Evolutionary conservation across 1,140 invertebrate genomes (phyloP).

Genomic region (Drosophila burlai): DNA sequence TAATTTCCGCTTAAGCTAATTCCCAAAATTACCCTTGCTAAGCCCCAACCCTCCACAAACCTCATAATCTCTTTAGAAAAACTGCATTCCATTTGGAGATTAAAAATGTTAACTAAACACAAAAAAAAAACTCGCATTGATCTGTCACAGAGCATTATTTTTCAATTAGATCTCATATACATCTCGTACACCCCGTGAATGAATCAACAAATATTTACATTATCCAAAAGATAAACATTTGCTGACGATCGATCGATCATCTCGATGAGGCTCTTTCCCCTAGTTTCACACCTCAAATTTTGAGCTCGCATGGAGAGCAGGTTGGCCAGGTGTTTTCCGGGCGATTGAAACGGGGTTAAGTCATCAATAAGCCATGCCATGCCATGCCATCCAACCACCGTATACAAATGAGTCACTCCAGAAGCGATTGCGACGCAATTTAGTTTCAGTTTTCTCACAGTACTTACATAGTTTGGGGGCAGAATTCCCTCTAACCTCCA

Average conservation of each 20-base stretch:
- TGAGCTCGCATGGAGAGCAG: slow-evolving; percentile 42
- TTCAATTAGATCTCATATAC: slow-evolving; percentile 52
- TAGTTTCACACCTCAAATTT: slow-evolving; percentile 68
- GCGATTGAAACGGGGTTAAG: slow-evolving; percentile 73
- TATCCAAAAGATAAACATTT: slow-evolving; percentile 52
- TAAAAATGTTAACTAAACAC: slow-evolving; percentile 15
- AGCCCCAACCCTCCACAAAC: slow-evolving; percentile 3
- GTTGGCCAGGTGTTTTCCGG: slow-evolving; percentile 67
- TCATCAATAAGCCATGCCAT: slow-evolving; percentile 74
- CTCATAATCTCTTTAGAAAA: slow-evolving; percentile 6
- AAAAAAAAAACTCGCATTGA: slow-evolving; percentile 41
- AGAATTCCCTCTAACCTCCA: slow-evolving; percentile 29
- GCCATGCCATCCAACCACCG: slow-evolving; percentile 31
- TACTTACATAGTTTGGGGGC: slow-evolving; percentile 56
- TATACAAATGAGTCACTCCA: slow-evolving; percentile 75
- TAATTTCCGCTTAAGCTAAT: slow-evolving; percentile 12
- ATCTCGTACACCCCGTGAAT: slow-evolving; percentile 4
- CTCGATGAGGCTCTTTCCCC: slow-evolving; percentile 37
- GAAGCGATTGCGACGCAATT: slow-evolving; percentile 54
- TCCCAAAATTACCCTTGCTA: not conserved
- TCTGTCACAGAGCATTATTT: slow-evolving; percentile 65
- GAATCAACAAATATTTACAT: slow-evolving; percentile 55
- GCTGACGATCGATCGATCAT: slow-evolving; percentile 64
- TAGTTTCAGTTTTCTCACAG: slow-evolving; percentile 68
- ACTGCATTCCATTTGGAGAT: slow-evolving; percentile 4